These are phyloP conservation scores for Stegodyphus dumicola DNA, from an alignment of 1,140 invertebrate species.

Conservation along the genomic window DNA sequence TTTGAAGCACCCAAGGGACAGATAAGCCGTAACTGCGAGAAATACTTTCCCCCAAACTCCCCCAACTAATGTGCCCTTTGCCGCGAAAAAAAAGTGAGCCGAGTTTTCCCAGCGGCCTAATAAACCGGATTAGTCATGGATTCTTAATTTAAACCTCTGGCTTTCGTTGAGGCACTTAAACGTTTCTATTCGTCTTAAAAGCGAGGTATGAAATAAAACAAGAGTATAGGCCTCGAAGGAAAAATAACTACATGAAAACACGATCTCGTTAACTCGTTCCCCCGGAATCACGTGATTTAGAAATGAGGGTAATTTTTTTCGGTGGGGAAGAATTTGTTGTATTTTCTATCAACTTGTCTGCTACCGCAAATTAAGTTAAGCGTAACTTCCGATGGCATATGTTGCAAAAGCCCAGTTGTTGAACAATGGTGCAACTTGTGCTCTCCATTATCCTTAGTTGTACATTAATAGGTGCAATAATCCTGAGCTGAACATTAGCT, in stretches of 20 bases:
- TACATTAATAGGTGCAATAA: too few relatives aligned
- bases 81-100: not conserved
- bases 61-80: constrained; percentile 6
- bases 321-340: constrained; percentile 2
- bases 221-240: not conserved
- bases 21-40: constrained; percentile 43
- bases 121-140: constrained; percentile 53
- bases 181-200: constrained; percentile 37
- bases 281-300: constrained; percentile 38
- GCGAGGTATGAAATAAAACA: constrained; percentile 10
- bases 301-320: constrained; percentile 47
- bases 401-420: not conserved
- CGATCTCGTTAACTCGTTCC: constrained; percentile 17
- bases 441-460: too few relatives aligned
- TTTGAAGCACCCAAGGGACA: constrained; percentile 26
- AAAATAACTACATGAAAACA: constrained; percentile 3
- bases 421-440: too few relatives aligned
- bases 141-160: constrained; percentile 54
- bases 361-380: constrained; percentile 36
- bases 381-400: not conserved
- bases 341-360: constrained; percentile 18
- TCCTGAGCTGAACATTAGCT: too few relatives aligned
- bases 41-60: constrained; percentile 23
- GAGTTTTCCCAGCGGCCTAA: constrained; percentile 33
- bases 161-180: constrained; percentile 32